A percentile compares a stretch with the other conserved stretches of the same genome.
These are phyloP conservation scores for Macaria liturata DNA, from an alignment of 2,888 invertebrate genomes.

Conservation along the genomic window DNA sequence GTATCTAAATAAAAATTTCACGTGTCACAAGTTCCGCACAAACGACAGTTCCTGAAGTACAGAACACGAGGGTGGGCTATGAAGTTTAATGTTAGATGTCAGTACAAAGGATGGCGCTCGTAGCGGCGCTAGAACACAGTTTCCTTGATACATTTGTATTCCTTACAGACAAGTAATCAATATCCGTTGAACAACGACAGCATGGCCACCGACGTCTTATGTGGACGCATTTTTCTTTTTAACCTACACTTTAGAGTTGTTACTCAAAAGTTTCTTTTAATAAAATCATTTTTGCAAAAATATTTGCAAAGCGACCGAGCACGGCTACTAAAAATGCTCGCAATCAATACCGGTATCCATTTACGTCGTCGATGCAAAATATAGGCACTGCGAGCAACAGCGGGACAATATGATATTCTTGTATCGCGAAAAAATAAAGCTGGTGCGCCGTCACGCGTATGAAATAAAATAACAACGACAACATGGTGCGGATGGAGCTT, in stretches of 20 bases:
- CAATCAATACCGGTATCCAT: slow-evolving; percentile 23
- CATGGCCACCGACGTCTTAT: slow-evolving; percentile 61
- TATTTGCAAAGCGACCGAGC: neutral
- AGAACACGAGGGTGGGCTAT: slow-evolving; percentile 50
- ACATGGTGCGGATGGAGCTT: slow-evolving; percentile 76
- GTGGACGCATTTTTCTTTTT: slow-evolving; percentile 58
- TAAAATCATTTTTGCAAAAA: no score
- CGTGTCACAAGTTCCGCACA: slow-evolving; percentile 29
- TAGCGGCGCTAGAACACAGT: slow-evolving; percentile 59
- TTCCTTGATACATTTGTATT: slow-evolving; percentile 79
- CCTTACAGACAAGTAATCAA: slow-evolving; percentile 80
- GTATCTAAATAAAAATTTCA: slow-evolving; percentile 29
- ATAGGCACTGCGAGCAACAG: slow-evolving; percentile 40
- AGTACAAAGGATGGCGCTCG: slow-evolving; percentile 66
- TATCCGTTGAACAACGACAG: slow-evolving; percentile 68
- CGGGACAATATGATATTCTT: slow-evolving; percentile 58
- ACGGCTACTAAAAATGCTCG: slow-evolving; percentile 5
- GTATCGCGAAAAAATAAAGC: slow-evolving; percentile 71
- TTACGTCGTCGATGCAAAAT: slow-evolving; percentile 40
- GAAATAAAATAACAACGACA: slow-evolving; percentile 80
- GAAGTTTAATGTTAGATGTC: slow-evolving; percentile 75
- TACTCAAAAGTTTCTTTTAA: no score
- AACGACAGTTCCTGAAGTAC: slow-evolving; percentile 38
- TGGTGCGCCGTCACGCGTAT: slow-evolving; percentile 72
- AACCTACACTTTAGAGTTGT: slow-evolving; percentile 21